These are phyloP conservation scores for Ophioninae sp. DNA, from an alignment of 2,888 invertebrate genomes.

Conservation along the genomic window DNA sequence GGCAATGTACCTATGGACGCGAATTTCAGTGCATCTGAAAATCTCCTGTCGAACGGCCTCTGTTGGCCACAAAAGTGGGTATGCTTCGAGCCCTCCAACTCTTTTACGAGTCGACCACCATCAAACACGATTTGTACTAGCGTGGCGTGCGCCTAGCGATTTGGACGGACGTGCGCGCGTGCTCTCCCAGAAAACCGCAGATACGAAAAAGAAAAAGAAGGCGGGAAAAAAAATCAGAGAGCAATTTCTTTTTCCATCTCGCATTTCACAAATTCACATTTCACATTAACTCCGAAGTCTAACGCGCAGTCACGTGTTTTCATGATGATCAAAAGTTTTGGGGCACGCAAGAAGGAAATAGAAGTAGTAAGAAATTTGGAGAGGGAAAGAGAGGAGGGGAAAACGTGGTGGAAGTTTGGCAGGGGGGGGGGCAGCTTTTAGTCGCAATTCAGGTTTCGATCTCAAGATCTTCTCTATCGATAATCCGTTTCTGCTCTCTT, in stretches of 20 bases:
- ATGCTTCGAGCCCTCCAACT: not conserved
- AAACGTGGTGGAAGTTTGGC: not conserved
- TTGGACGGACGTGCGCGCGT: constrained; percentile 64
- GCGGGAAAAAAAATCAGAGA: constrained; percentile 6
- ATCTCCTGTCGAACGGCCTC: not conserved
- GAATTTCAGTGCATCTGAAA: not conserved
- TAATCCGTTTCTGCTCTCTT: constrained; percentile 46
- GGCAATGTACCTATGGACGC: not conserved
- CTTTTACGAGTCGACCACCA: constrained; percentile 34
- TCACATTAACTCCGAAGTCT: constrained; percentile 47
- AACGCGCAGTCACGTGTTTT: constrained; percentile 5
- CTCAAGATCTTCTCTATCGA: constrained; percentile 55
- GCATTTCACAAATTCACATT: constrained; percentile 58
- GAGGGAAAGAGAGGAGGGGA: not conserved
- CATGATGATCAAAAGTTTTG: constrained; percentile 7
- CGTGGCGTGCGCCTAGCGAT: constrained; percentile 66
- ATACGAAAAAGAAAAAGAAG: constrained; percentile 25
- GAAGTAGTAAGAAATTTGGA: not conserved
- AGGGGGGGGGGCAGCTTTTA: constrained; percentile 9
- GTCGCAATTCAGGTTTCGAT: constrained; percentile 24
- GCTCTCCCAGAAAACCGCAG: constrained; percentile 55
- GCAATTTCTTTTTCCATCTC: constrained; percentile 54
- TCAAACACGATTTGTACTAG: constrained; percentile 53
- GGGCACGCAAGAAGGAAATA: constrained; percentile 37
- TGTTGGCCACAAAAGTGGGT: constrained; percentile 9